These are phyloP conservation scores for Frankliniella intonsa DNA, from an alignment of 2,888 invertebrate genomes.

Conservation along the genomic window DNA sequence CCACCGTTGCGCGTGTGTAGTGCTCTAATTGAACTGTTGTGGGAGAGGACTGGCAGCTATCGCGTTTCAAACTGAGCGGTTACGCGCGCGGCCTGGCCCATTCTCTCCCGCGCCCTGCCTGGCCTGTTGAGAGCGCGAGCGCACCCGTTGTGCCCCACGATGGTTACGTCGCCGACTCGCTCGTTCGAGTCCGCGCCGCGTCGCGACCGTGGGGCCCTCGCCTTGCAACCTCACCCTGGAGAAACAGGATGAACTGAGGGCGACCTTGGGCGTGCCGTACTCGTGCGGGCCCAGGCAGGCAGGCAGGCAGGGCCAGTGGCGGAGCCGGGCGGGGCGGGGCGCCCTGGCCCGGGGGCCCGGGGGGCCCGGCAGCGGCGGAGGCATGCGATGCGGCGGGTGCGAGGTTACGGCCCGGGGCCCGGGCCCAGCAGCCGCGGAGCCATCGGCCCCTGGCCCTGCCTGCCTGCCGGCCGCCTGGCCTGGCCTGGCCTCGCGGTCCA, in stretches of 20 bases:
- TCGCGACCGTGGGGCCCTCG: too few species aligned
- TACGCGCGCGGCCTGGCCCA: too few species aligned
- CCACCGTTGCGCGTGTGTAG: neutral
- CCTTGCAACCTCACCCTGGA: neutral
- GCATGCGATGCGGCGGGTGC: neutral
- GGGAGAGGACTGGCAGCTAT: neutral
- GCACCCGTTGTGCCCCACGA: too few species aligned
- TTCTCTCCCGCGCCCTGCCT: too few species aligned
- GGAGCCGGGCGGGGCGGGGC: neutral
- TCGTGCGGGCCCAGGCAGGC: neutral
- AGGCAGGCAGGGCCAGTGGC: neutral
- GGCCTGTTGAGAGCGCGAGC: too few species aligned
- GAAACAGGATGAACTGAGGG: slow-evolving; percentile 11
- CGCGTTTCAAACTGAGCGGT: too few species aligned
- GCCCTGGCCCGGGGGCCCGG: neutral
- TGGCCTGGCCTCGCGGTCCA: too few species aligned
- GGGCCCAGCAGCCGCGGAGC: neutral
- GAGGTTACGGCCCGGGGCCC: neutral
- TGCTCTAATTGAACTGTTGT: neutral
- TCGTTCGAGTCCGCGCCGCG: too few species aligned
- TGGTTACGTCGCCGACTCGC: too few species aligned
- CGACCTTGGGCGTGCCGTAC: slow-evolving; percentile 14
- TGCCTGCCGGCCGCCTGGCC: too few species aligned
- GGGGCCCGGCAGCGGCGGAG: neutral
- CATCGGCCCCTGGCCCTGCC: too few species aligned